phyloP scores from a whole-genome alignment of 2,113 vertebrate species.

The Vicugna pacos region DNA sequence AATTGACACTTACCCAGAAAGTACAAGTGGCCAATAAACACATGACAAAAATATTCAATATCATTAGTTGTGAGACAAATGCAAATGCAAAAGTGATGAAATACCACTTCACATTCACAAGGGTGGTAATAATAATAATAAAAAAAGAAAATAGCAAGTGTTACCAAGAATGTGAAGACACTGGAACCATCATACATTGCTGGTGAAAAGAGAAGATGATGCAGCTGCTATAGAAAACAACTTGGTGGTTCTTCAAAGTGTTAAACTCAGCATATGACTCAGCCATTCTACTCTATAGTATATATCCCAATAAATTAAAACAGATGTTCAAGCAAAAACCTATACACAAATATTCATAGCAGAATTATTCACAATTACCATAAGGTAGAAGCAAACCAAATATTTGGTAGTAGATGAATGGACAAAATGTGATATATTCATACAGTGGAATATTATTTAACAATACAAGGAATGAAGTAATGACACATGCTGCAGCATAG shows the following conservation, averaged over 20 bases:
- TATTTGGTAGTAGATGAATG: background rate
- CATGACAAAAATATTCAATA: background rate
- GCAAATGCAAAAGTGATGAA: background rate
- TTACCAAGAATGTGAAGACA: background rate
- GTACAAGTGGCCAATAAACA: background rate
- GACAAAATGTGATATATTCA: background rate
- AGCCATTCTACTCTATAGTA: background rate
- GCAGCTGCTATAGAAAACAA: background rate
- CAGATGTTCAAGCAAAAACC: background rate
- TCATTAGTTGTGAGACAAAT: background rate
- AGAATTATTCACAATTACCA: background rate
- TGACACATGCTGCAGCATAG: background rate
- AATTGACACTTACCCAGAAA: background rate
- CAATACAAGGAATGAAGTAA: background rate
- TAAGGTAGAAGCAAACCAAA: background rate
- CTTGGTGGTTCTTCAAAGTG: background rate
- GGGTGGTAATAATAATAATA: background rate
- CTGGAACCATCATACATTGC: background rate
- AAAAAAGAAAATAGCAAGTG: background rate
- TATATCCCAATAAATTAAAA: background rate
- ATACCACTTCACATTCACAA: background rate
- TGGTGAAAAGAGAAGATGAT: background rate
- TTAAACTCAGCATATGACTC: background rate
- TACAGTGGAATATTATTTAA: background rate
- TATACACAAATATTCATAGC: background rate